These are phyloP conservation scores for Trichomycterus rosablanca DNA, from an alignment of 2,113 vertebrate genomes.

Conservation along the genomic window DNA sequence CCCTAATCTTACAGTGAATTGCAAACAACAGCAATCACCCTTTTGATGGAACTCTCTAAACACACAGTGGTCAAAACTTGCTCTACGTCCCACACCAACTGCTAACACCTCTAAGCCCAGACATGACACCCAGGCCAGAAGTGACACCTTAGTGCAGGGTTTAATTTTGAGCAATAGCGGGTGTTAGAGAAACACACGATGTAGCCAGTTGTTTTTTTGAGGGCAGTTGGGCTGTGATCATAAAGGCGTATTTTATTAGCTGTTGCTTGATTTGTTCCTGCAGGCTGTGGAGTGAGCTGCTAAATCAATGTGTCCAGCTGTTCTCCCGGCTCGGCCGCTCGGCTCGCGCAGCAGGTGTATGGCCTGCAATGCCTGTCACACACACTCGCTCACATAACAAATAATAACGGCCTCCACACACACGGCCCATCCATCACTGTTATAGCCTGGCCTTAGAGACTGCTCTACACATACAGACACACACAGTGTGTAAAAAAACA, in stretches of 20 bases:
- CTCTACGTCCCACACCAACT: slow-evolving; percentile 50
- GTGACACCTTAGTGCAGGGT: slow-evolving; percentile 84
- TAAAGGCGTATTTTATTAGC: slow-evolving; percentile 93
- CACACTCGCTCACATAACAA: slow-evolving; percentile 92
- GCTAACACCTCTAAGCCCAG: slow-evolving; percentile 68
- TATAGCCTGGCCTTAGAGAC: slow-evolving; percentile 77
- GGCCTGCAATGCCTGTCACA: slow-evolving; percentile 76
- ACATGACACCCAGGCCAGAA: slow-evolving; percentile 78
- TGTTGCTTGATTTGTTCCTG: slow-evolving; percentile 96
- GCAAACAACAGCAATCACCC: too few relatives aligned
- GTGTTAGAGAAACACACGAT: slow-evolving; percentile 92
- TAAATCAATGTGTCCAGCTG: slow-evolving; percentile 98
- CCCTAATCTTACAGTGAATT: too few relatives aligned
- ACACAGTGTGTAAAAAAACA: slow-evolving; percentile 26
- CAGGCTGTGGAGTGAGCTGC: slow-evolving; percentile 80
- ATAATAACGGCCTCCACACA: slow-evolving; percentile 94
- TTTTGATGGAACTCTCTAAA: too few relatives aligned
- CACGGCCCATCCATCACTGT: slow-evolving; percentile 91
- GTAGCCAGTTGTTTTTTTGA: slow-evolving; percentile 93
- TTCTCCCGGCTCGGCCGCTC: slow-evolving; percentile 76
- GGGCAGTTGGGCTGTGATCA: slow-evolving; percentile 73
- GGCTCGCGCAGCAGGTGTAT: slow-evolving; percentile 92
- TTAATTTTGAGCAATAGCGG: slow-evolving; percentile 84
- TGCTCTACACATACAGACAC: slow-evolving; percentile 58
- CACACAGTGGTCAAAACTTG: neutral